Percentiles rank a stretch among this genome's conserved stretches.
Evolutionary conservation across 1,140 invertebrate genomes (phyloP).

Genomic region (Lethrus apterus): DNA sequence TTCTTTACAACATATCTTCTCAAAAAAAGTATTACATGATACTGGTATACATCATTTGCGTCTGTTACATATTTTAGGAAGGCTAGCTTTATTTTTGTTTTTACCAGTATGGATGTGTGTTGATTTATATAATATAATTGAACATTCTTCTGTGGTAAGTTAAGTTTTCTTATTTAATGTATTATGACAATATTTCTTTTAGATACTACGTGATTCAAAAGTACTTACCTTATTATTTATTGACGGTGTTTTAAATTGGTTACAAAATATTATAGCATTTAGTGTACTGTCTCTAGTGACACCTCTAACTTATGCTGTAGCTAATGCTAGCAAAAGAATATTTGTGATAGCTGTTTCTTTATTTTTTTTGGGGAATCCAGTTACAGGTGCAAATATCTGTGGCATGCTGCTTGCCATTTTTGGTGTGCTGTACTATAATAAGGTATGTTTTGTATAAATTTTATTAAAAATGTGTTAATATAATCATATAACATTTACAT

Average conservation of each 20-base stretch:
- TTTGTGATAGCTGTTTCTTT: conserved; percentile 87
- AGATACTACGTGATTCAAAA: conserved; percentile 46
- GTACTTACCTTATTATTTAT: conserved; percentile 60
- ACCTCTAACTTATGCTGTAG: conserved; percentile 90
- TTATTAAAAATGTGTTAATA: conserved; percentile 4
- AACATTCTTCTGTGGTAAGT: conserved; percentile 48
- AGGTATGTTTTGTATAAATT: conserved; percentile 39
- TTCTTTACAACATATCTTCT: conserved; percentile 90
- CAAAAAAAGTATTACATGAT: conserved; percentile 88
- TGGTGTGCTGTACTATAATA: conserved; percentile 88
- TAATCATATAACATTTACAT: conserved; percentile 1
- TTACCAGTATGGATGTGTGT: conserved; percentile 79
- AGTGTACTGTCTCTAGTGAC: conserved; percentile 83
- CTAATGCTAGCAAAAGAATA: conserved; percentile 92
- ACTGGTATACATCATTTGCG: conserved; percentile 82
- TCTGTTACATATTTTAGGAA: conserved; percentile 74
- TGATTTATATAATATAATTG: conserved; percentile 61
- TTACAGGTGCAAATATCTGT: conserved; percentile 76
- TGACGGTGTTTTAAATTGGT: conserved; percentile 86
- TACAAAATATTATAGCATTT: conserved; percentile 94
- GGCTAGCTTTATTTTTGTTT: conserved; percentile 74
- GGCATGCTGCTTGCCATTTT: conserved; percentile 88
- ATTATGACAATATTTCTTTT: conserved; percentile 23
- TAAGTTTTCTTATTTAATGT: neutral
- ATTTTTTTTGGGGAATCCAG: conserved; percentile 84